A percentile compares a stretch with the other conserved stretches of the same genome.
These are phyloP conservation scores for Netelia inedita DNA, from an alignment of 2,888 invertebrate species.

Conservation along the genomic window DNA sequence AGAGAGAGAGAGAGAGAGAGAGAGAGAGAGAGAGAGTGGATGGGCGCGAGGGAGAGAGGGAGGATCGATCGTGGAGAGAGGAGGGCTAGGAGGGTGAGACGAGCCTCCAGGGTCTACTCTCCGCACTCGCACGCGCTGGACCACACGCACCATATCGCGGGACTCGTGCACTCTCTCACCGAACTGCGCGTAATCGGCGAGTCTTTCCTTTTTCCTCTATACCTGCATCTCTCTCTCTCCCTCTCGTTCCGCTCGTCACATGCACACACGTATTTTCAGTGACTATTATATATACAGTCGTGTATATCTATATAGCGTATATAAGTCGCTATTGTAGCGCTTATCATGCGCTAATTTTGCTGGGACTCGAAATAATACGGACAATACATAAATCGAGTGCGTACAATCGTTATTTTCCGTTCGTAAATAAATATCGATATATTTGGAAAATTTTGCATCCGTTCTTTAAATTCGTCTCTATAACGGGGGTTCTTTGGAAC, in stretches of 20 bases:
- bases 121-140: conserved; percentile 71
- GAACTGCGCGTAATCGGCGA: conserved; percentile 45
- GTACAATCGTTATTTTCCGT: background rate
- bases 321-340: too few species aligned
- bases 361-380: background rate
- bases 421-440: too few species aligned
- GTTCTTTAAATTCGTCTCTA: too few species aligned
- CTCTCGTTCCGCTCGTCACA: conserved; percentile 6
- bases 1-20: conserved; percentile 19
- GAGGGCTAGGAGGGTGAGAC: conserved; percentile 45
- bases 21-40: conserved; percentile 61
- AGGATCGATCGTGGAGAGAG: conserved; percentile 60
- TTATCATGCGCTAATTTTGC: background rate
- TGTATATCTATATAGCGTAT: background rate
- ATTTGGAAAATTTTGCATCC: too few species aligned
- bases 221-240: background rate
- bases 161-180: conserved; percentile 29
- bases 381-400: background rate
- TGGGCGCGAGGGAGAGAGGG: conserved; percentile 62
- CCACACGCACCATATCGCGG: conserved; percentile 79
- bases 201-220: conserved; percentile 23
- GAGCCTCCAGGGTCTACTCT: conserved; percentile 62
- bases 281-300: background rate
- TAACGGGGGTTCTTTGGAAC: too few species aligned
- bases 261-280: background rate